These are phyloP conservation scores for Phataginus tetradactyla DNA, from an alignment of 2,797 vertebrate genomes.

Conservation along the genomic window DNA sequence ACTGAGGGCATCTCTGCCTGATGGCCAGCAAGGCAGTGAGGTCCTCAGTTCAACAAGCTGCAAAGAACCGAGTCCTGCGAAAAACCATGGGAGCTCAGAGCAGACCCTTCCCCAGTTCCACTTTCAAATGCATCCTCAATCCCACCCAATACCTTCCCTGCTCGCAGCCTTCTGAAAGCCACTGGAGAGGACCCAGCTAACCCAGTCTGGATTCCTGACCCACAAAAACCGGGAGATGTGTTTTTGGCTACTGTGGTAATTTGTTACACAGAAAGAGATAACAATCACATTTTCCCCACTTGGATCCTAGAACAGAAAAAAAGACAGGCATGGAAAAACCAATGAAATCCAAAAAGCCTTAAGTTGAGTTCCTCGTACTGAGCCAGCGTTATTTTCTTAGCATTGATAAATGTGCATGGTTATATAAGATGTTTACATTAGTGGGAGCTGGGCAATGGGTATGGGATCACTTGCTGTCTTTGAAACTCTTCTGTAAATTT, in stretches of 20 bases:
- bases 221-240: not conserved
- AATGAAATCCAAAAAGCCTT: conserved; percentile 40
- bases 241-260: not conserved
- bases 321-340: not conserved
- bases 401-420: not conserved
- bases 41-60: not conserved
- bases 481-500: conserved; percentile 15
- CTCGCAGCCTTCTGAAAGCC: not conserved
- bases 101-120: not conserved
- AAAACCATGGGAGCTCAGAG: not conserved
- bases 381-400: not conserved
- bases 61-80: not conserved
- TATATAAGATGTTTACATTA: not conserved
- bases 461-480: not conserved
- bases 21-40: not conserved
- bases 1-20: not conserved
- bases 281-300: not conserved
- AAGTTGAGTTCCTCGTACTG: conserved; percentile 17
- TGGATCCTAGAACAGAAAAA: conserved; percentile 25
- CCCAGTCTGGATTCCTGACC: not conserved
- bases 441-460: not conserved
- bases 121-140: not conserved
- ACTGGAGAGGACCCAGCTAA: not conserved
- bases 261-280: conserved; percentile 17
- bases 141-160: not conserved